Evolutionary conservation across 2,888 invertebrate genomes (phyloP), one percentile per base, ranked within the genome.

Genomic region (Silvanus unidentatus): DNA sequence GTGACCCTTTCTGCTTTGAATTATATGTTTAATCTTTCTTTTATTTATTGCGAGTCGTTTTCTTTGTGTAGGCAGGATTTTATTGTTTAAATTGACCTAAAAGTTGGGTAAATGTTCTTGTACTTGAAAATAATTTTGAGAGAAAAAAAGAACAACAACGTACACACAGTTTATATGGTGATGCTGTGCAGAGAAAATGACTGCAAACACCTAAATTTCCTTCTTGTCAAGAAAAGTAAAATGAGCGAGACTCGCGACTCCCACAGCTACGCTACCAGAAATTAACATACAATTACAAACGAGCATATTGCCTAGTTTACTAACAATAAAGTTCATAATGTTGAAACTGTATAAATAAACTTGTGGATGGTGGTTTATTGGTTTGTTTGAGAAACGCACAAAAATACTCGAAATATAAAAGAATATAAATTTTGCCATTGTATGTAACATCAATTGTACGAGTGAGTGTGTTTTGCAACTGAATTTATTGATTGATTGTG

Each of bases 81-180:
- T 57, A 59, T 57, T 59, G 57, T 57, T 59, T 45, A 55, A 53
- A 55, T 48, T 55, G 57, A 57, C 57, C 57, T 51, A 52, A 53
- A 59, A 54, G 48, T 49, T 45, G 49, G 54, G 53, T 50, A 57
- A 54, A 57, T 52, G 49, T 48, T 42, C 44, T 45, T 34, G 43
- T 22, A 5, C 22, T 22, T 22, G n/a, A 22, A 22, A 22, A 22
- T 22, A 5, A 22, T 22, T 8, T 22, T 8, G 22, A 22, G n/a
- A n/a, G n/a, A 22, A 22, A 22, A 22, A 22, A 22, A 5, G 22
- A 5, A 22, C 22, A 3, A n/a, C n/a, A n/a, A n/a, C n/a, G n/a
- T n/a, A n/a, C n/a, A n/a, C n/a, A n/a, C n/a, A n/a, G n/a, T n/a
- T n/a, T n/a, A n/a, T n/a, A n/a, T n/a, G n/a, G n/a, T n/a, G n/a